Evolutionary conservation across 2,797 vertebrate genomes (phyloP), one percentile per base, ranked within the genome.

Genomic region (Aselliscus stoliczkanus): DNA sequence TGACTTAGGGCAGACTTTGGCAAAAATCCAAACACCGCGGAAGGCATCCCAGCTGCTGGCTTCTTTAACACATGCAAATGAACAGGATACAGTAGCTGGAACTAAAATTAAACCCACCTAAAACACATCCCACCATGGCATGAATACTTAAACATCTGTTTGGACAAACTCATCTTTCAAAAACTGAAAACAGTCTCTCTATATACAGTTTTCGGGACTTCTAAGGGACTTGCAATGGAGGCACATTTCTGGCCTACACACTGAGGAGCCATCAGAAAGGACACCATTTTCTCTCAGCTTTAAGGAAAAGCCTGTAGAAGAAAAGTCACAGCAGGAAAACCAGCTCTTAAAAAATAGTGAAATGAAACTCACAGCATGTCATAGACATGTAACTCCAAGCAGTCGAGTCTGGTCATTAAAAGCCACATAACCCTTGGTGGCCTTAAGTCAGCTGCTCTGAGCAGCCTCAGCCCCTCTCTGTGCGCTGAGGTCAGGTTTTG

Each of bases 91-190:
- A 83, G 65, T 54, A 21, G 80, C 70, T 60, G 47, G 42, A 93
- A 54, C 60, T 39, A 86, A 92, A 94, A 90, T 87, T 85, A 88
- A 96, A 89, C 29, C 62, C 44, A 67, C 89, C 81, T 67, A 44
- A 88, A 94, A 62, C 3, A 7, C n/a, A 81, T 34, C 83, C 92
- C 64, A 21, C 50, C 47, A 18, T 0, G n/a, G 52, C 65, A 77
- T 50, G 37, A 80, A 65, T 60, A 75, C 34, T 84, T 42, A 81
- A 92, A 96, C 73, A 88, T 47, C 70, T 84, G 95, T 58, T 90
- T 54, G 73, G 65, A 96, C 37, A 81, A 79, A 89, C 13, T 52
- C 50, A 4, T 42, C 73, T 91, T 76, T 86, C 65, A 89, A 72
- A 88, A 56, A 72, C 14, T 79, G 64, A n/a, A 42, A 44, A 81